phyloP scores from a whole-genome alignment of 2,797 vertebrate genomes.

The Phrynocephalus guinanensis region DNA sequence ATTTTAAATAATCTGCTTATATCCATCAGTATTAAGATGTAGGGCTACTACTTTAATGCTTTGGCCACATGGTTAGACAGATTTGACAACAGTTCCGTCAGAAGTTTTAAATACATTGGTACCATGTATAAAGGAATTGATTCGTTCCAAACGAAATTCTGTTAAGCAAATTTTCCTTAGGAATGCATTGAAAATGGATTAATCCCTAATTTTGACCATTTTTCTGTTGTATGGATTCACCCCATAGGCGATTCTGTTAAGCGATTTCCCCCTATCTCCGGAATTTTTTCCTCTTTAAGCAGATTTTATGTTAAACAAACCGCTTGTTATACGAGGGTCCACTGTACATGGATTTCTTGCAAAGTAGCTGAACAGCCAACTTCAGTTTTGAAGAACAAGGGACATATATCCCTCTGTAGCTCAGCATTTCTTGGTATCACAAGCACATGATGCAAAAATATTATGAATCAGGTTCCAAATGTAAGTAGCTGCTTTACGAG shows the following conservation, averaged over 20 bases:
- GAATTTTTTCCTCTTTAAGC: no score
- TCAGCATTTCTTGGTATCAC: neutral
- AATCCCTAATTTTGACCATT: no score
- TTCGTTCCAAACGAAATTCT: no score
- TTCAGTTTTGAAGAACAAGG: slow-evolving; percentile 35
- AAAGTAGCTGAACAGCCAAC: neutral
- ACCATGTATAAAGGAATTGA: no score
- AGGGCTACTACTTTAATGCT: neutral
- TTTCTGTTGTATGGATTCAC: no score
- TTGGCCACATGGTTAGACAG: neutral
- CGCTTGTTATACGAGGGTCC: no score
- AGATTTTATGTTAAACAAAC: no score
- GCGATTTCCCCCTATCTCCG: no score
- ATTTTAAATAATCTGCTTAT: no score
- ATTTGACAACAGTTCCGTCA: slow-evolving; percentile 5
- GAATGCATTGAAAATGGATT: no score
- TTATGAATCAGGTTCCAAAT: neutral
- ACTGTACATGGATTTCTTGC: accelerated
- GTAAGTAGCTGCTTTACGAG: neutral
- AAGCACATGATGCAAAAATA: slow-evolving; percentile 19
- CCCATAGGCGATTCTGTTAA: no score
- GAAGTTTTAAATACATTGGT: slow-evolving; percentile 14
- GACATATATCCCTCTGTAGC: neutral
- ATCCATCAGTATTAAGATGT: neutral
- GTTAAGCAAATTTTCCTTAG: no score